Conservation (phyloP, 2,888 invertebrate species). For the Liodrosophila aerea region DNA sequence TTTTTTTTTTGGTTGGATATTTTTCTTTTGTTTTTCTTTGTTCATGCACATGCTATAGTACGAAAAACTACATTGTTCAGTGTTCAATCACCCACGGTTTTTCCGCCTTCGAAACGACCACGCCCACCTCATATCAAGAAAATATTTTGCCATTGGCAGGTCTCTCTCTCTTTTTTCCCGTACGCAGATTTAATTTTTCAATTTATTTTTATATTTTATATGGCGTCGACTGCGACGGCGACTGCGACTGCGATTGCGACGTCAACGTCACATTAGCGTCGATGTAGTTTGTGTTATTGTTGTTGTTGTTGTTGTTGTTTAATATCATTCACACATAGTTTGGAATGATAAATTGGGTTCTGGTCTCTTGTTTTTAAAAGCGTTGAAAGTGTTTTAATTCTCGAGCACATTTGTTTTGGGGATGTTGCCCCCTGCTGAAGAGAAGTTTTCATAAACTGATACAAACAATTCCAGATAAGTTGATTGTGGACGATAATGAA, state of each 20-base stretch:
- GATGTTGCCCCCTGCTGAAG: background rate
- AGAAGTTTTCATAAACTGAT: conserved; percentile 36
- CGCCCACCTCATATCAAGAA: conserved; percentile 24
- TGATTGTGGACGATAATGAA: conserved; percentile 22
- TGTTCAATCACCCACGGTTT: conserved; percentile 52
- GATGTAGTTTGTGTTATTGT: conserved; percentile 4
- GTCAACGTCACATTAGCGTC: conserved; percentile 10
- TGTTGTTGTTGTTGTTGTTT: conserved; percentile 40
- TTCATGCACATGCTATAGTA: conserved; percentile 17
- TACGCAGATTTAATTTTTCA: conserved; percentile 40
- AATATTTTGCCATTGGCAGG: conserved; percentile 29
- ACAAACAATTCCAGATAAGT: conserved; percentile 28
- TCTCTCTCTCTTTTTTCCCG: conserved; percentile 45
- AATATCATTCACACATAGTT: conserved; percentile 66
- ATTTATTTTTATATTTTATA: conserved; percentile 58
- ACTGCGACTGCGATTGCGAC: background rate
- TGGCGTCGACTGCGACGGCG: conserved; percentile 12
- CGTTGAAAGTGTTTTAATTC: conserved; percentile 45
- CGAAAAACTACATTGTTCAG: conserved; percentile 25
- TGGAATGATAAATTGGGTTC: conserved; percentile 58
- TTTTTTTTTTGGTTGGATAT: conserved; percentile 5
- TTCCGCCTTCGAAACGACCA: conserved; percentile 21
- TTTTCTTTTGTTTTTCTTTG: background rate
- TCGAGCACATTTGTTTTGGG: conserved; percentile 32
- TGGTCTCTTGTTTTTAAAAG: conserved; percentile 53